Evolutionary conservation across 2,888 invertebrate genomes (phyloP), one percentile per base, ranked within the genome.

Genomic region (Mellilla xanthometata): DNA sequence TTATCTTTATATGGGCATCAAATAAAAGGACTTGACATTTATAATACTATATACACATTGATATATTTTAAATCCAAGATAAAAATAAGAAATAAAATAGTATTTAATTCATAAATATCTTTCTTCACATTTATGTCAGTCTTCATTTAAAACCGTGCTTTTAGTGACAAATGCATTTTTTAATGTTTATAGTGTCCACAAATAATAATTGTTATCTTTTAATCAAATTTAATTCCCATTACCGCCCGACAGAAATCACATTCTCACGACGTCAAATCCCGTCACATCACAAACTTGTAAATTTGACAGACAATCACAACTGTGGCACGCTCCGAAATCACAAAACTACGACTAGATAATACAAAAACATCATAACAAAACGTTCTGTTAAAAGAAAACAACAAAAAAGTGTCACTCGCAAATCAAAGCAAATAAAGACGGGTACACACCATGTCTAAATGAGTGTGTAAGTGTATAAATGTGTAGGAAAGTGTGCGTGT

Each of bases 301-400:
- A 84, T 86, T 79, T 87, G 87, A 87, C 88, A 84, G 71, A 78
- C 76, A 72, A 76, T 88, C 87, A 86, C 79, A 86, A 82, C 76
- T 76, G 52, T 65, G 81, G 67, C 88, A 81, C 88, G 76, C 81
- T 79, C 76, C 76, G 35, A 60, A 54, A 56, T 54, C 63, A 62
- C 62, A 62, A 60, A 48, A 38, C 35, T 33, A 42, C 60, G 66
- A 65, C 68, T 62, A 76, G 79, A 81, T 76, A 81, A 73, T 73
- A 66, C 66, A 58, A 68, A 61, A 74, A 81, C 64, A 79, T 71
- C 71, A 74, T 62, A 76, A 81, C 75, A 80, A 73, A 77, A 80
- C 72, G 74, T 65, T 62, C 72, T 61, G 65, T 63, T 68, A 74
- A 69, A 68, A 66, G 69, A 75, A 67, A 75, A 76, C 66, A 72